Percentiles rank a stretch among this genome's conserved stretches.
Evolutionary conservation across 2,888 invertebrate species (phyloP).

Genomic region (Eupeodes latifasciatus): DNA sequence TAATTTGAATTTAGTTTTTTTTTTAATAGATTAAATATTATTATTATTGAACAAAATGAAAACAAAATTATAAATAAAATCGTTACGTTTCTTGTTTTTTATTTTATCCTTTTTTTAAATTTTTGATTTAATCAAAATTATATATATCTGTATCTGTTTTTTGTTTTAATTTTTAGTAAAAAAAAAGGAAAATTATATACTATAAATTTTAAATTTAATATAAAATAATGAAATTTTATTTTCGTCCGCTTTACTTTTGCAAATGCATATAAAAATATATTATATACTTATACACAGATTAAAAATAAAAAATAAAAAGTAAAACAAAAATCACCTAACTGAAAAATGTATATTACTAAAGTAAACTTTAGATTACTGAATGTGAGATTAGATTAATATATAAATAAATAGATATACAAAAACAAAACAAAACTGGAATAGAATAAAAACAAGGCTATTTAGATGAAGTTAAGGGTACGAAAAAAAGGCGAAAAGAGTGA

Average conservation of each 20-base stretch:
- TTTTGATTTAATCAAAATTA: constrained; percentile 61
- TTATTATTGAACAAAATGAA: neutral
- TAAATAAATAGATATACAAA: constrained; percentile 45
- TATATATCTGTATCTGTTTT: constrained; percentile 23
- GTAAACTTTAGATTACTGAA: constrained; percentile 73
- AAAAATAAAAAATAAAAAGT: constrained; percentile 1
- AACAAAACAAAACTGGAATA: constrained; percentile 51
- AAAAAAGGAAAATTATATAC: constrained; percentile 21
- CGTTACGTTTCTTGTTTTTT: constrained; percentile 70
- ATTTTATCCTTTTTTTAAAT: neutral
- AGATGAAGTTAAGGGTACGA: constrained; percentile 63
- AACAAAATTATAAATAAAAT: constrained; percentile 49
- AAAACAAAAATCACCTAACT: constrained; percentile 55
- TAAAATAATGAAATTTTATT: constrained; percentile 42
- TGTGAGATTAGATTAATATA: constrained; percentile 72
- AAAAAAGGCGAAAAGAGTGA: constrained; percentile 55
- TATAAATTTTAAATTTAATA: constrained; percentile 43
- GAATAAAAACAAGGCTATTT: constrained; percentile 69
- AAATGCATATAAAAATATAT: constrained; percentile 66
- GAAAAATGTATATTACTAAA: constrained; percentile 75
- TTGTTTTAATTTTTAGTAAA: constrained; percentile 44
- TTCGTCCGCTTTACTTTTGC: constrained; percentile 70
- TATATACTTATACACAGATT: constrained; percentile 55
- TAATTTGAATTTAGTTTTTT: constrained; percentile 55
- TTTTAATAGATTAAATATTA: constrained; percentile 54